Percentiles rank a stretch among this genome's conserved stretches.
Evolutionary conservation across 2,888 invertebrate species (phyloP).

Genomic region (Bursaphelenchus okinawaensis): DNA sequence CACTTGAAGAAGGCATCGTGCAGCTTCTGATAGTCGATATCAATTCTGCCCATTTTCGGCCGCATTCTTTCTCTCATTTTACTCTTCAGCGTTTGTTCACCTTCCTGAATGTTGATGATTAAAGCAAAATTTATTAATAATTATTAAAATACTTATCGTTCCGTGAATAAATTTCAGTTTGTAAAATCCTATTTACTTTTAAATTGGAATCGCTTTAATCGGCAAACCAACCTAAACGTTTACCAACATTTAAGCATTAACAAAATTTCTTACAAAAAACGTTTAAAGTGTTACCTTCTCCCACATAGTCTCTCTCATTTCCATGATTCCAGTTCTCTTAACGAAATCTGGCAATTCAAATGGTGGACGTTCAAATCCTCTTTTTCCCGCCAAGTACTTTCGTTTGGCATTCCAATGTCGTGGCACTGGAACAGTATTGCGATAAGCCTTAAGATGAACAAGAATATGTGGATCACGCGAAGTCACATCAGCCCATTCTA

Average conservation of each 20-base stretch:
- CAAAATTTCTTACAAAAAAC: neutral
- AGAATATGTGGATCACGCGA: constrained; percentile 90
- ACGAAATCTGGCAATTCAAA: constrained; percentile 98
- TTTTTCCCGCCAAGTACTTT: constrained; percentile 81
- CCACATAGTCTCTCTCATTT: constrained; percentile 94
- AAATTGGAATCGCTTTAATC: neutral
- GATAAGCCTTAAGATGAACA: constrained; percentile 66
- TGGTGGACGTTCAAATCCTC: constrained; percentile 97
- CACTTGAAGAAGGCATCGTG: constrained; percentile 99
- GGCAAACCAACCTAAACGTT: too few species aligned
- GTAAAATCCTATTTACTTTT: neutral
- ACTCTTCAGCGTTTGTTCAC: constrained; percentile 72
- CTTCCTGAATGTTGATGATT: constrained; percentile 66
- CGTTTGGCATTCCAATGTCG: constrained; percentile 62
- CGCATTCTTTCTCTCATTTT: constrained; percentile 75
- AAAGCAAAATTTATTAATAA: neutral
- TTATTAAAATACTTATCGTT: too few species aligned
- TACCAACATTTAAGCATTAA: too few species aligned
- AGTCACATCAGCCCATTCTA: constrained; percentile 99
- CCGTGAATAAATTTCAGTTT: too few species aligned
- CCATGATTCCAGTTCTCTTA: constrained; percentile 96
- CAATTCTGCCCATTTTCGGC: constrained; percentile 97
- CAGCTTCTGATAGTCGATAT: constrained; percentile 97
- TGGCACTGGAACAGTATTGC: constrained; percentile 96
- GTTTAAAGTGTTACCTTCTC: constrained; percentile 70